A percentile compares a stretch with the other conserved stretches of the same genome.
phyloP scores from a whole-genome alignment of 2,888 invertebrate species.

The Pharmacophagus antenor region DNA sequence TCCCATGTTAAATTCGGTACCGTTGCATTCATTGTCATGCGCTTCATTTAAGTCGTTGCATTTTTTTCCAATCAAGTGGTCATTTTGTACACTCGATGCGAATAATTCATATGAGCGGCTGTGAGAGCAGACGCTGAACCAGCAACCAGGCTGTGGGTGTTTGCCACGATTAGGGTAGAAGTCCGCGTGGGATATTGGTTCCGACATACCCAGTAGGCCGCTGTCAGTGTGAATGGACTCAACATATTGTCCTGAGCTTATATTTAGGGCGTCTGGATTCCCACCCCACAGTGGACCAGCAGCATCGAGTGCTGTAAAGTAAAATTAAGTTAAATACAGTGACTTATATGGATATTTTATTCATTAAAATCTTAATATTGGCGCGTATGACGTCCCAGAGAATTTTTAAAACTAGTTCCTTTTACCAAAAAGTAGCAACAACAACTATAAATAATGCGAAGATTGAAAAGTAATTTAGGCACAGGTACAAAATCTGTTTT shows the following conservation, averaged over 20 bases:
- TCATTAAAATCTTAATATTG: too few species aligned
- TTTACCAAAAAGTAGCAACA: too few species aligned
- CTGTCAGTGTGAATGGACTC: slow-evolving; percentile 64
- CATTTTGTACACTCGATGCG: slow-evolving; percentile 49
- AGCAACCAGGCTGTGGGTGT: slow-evolving; percentile 58
- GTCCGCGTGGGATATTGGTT: slow-evolving; percentile 46
- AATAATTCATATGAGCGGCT: slow-evolving; percentile 49
- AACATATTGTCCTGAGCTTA: slow-evolving; percentile 48
- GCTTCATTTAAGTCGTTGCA: slow-evolving; percentile 47
- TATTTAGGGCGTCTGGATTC: slow-evolving; percentile 45
- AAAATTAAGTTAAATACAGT: not conserved
- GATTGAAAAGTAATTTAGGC: too few species aligned
- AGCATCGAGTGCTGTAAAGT: slow-evolving; percentile 41
- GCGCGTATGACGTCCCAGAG: too few species aligned
- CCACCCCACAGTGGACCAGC: slow-evolving; percentile 55
- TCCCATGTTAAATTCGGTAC: slow-evolving; percentile 48
- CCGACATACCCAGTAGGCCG: slow-evolving; percentile 49
- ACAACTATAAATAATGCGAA: too few species aligned
- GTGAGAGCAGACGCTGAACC: slow-evolving; percentile 54
- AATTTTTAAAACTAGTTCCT: too few species aligned
- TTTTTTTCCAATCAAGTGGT: slow-evolving; percentile 48
- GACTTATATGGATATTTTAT: too few species aligned
- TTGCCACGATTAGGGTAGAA: slow-evolving; percentile 64
- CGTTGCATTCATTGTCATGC: slow-evolving; percentile 42
- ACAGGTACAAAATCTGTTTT: too few species aligned